Evolutionary conservation across 2,797 vertebrate species (phyloP).

Genomic region (Microctenopoma lineatum): DNA sequence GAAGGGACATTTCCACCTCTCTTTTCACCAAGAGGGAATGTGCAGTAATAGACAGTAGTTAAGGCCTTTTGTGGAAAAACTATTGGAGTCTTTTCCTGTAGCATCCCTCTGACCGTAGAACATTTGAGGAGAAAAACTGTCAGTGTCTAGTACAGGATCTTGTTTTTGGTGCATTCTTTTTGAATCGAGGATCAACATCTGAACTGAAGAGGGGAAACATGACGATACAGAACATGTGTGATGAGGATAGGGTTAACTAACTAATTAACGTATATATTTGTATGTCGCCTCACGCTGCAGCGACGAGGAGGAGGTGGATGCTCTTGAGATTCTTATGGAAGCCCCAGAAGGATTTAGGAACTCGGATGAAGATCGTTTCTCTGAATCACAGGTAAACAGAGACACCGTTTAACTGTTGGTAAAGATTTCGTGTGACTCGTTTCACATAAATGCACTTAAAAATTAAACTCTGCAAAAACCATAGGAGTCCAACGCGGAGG

Average conservation of each 20-base stretch:
- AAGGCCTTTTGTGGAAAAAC: no score
- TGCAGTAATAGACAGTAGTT: no score
- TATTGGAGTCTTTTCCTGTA: no score
- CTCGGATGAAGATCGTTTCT: constrained; percentile 77
- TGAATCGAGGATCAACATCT: no score
- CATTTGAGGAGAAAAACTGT: no score
- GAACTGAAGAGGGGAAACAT: background rate
- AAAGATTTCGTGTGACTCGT: background rate
- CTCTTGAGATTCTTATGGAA: constrained; percentile 78
- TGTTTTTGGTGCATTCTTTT: no score
- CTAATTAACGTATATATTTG: background rate
- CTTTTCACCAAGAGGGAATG: no score
- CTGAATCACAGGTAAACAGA: constrained; percentile 72
- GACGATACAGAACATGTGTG: background rate
- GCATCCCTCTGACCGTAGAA: no score
- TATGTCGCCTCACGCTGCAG: constrained; percentile 43
- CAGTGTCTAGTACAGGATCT: no score
- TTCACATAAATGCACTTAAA: background rate
- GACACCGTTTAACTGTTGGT: no score
- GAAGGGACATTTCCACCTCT: no score
- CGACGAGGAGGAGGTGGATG: constrained; percentile 60
- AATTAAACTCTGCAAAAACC: background rate
- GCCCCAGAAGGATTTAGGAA: constrained; percentile 82
- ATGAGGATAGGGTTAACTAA: no score
- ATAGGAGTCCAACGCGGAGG: constrained; percentile 70